Conservation (phyloP, 1,140 invertebrate genomes). For the Zophobas atratus region DNA sequence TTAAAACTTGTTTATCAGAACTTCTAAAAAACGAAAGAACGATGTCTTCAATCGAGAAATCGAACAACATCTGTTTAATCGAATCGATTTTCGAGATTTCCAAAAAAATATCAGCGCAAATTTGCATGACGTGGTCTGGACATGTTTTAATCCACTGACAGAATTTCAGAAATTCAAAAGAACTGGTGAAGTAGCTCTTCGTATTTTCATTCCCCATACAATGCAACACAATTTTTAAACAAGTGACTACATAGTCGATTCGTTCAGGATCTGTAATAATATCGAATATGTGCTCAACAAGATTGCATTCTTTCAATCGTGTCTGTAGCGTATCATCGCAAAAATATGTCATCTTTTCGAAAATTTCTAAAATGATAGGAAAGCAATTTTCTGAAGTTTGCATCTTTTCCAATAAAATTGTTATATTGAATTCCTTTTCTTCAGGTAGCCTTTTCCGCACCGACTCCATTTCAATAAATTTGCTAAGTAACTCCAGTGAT, state of each 20-base stretch:
- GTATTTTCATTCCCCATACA: conserved; percentile 57
- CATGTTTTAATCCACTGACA: conserved; percentile 60
- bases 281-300: conserved; percentile 57
- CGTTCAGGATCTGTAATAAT: conserved; percentile 53
- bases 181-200: conserved; percentile 56
- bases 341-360: conserved; percentile 55
- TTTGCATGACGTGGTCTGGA: conserved; percentile 46
- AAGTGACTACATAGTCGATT: conserved; percentile 44
- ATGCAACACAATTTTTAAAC: conserved; percentile 55
- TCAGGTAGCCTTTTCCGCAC: conserved; percentile 50
- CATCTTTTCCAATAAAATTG: conserved; percentile 48
- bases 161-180: conserved; percentile 60
- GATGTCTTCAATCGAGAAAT: conserved; percentile 60
- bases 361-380: conserved; percentile 45
- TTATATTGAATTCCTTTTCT: conserved; percentile 51
- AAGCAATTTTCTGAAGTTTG: conserved; percentile 51
- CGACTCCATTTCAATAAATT: conserved; percentile 53
- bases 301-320: conserved; percentile 46
- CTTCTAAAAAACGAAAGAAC: conserved; percentile 58
- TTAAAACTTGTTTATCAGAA: conserved; percentile 55
- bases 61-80: conserved; percentile 60
- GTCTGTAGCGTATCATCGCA: conserved; percentile 50
- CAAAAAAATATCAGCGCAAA: conserved; percentile 53
- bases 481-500: conserved; percentile 54
- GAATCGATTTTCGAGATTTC: conserved; percentile 54